phyloP scores from a whole-genome alignment of 2,888 invertebrate species.

The Lycophotia porphyrea region DNA sequence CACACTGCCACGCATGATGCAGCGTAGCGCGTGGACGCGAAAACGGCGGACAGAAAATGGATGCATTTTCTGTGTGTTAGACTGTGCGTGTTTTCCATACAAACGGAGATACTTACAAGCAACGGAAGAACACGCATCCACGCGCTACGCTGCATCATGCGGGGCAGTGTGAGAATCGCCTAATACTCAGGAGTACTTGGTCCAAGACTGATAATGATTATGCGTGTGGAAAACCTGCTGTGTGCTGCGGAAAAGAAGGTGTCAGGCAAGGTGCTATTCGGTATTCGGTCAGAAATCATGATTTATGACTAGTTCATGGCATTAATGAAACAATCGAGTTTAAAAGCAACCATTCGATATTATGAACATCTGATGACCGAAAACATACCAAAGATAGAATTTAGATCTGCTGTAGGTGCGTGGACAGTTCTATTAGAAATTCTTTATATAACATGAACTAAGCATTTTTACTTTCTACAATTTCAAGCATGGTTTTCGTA shows the following conservation, averaged over 20 bases:
- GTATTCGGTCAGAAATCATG: background rate
- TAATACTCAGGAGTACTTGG: background rate
- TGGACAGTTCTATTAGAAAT: conserved; percentile 40
- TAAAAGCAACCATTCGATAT: background rate
- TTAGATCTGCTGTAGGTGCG: conserved; percentile 14
- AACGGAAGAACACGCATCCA: too few relatives aligned
- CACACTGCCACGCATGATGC: too few relatives aligned
- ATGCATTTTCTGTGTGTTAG: too few relatives aligned
- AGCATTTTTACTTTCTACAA: conserved; percentile 54
- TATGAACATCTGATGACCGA: conserved; percentile 25
- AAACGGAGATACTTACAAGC: too few relatives aligned
- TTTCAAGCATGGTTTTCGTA: conserved; percentile 39
- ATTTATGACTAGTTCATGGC: background rate
- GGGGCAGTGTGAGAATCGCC: too few relatives aligned
- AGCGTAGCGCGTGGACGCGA: too few relatives aligned
- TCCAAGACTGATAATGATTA: background rate
- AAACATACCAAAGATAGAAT: conserved; percentile 28
- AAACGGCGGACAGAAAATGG: too few relatives aligned
- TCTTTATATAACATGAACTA: conserved; percentile 26
- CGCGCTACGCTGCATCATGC: too few relatives aligned
- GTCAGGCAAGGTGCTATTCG: too few relatives aligned
- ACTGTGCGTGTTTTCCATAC: too few relatives aligned
- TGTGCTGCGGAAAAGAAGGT: background rate
- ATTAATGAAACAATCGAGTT: background rate
- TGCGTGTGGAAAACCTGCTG: background rate